These are phyloP conservation scores for Polypedilum vanderplanki DNA, from an alignment of 1,140 invertebrate species.

Conservation along the genomic window DNA sequence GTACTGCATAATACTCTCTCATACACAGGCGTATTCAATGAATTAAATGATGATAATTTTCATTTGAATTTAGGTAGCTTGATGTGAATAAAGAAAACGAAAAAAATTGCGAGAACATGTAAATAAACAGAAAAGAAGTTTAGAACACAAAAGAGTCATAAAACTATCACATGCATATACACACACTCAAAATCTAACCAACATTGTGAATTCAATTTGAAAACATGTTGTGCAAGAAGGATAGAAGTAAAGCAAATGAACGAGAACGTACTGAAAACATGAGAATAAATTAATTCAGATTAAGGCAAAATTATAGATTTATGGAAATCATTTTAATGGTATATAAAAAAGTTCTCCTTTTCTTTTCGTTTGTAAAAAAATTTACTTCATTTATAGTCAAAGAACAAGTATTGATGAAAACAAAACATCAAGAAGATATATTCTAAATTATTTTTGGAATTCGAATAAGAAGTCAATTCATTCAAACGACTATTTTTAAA, in stretches of 20 bases:
- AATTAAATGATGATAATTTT: conserved; percentile 9
- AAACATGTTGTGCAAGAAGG: not conserved
- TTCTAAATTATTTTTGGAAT: not conserved
- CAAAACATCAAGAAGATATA: not conserved
- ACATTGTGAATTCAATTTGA: not conserved
- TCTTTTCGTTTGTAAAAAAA: too few species aligned
- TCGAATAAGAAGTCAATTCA: not conserved
- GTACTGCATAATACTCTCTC: too few species aligned
- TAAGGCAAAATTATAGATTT: conserved; percentile 24
- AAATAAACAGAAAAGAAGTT: too few species aligned
- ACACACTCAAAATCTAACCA: too few species aligned
- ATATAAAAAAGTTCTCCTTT: too few species aligned
- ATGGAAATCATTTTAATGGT: not conserved
- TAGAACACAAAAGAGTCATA: not conserved
- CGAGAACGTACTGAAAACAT: not conserved
- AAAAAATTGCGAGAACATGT: not conserved
- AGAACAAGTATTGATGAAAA: too few species aligned
- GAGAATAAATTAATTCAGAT: conserved; percentile 23
- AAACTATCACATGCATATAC: not conserved
- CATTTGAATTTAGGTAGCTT: not conserved
- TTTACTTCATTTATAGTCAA: too few species aligned
- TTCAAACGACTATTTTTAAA: conserved; percentile 7
- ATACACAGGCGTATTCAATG: too few species aligned
- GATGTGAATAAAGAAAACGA: not conserved
- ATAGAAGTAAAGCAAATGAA: not conserved